Evolutionary conservation across 2,888 invertebrate genomes (phyloP), one percentile per base, ranked within the genome.

Genomic region (Stenodema calcarata): DNA sequence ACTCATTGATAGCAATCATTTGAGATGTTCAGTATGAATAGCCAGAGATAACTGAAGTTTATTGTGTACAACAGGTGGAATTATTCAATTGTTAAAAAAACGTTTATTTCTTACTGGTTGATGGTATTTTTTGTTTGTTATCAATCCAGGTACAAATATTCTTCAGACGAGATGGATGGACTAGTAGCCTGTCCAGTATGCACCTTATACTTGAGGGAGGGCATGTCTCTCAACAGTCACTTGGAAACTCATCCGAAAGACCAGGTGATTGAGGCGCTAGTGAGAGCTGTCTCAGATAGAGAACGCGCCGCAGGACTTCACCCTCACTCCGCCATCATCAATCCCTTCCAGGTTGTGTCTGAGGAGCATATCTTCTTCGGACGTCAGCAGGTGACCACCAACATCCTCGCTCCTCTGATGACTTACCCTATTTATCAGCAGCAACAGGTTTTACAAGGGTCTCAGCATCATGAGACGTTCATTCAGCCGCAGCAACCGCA

Each of bases 231-330:
- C 89, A 95, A 95, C 91, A 94, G 94, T 89, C 96, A 96, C 91
- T 92, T 97, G 91, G 95, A 95, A 90, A 96, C 96, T 35, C 96
- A 96, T 92, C 96, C 96, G 69, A 96, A 96, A 91, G 96, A 96
- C 90, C 96, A 96, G 92, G 96, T 97, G 81, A 96, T 96, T 89
- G 95, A 95, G 91, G 96, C 96, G 30, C 92, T 97, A 88, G 94
- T 90, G 11, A 54, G 89, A 75, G 47, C 88, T 23, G 87, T 88
- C 18, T 50, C 70, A 14, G 76, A 82, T 3, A 82, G 75, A 23
- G 35, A 35, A 11, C 41, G 69, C 6, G n/a, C 80, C 30, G 11
- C 78, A n/a, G 18, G 50, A 14, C 30, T 80, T 54, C 80, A 50
- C 18, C 47, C 47, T 4, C 80, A 80, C 42, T 80, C 80, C 30